These are phyloP conservation scores for Sorex maritimensis DNA, from an alignment of 2,797 vertebrate genomes.

Conservation along the genomic window DNA sequence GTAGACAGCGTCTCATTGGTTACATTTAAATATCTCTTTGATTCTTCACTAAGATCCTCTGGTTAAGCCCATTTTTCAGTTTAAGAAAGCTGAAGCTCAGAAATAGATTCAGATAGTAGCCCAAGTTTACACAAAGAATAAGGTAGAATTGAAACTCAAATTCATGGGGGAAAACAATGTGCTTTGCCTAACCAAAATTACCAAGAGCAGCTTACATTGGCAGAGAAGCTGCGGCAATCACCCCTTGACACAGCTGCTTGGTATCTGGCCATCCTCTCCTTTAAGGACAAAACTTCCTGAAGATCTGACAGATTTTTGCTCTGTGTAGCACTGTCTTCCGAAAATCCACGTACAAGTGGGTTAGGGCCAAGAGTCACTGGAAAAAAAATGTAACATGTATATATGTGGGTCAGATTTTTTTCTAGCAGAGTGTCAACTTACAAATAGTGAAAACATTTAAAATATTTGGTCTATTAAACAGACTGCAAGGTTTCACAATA, in stretches of 20 bases:
- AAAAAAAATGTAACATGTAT: conserved; percentile 72
- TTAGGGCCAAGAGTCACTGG: conserved; percentile 90
- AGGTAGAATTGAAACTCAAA: neutral
- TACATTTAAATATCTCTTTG: conserved; percentile 44
- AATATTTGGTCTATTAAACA: conserved; percentile 7
- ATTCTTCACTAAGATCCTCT: neutral
- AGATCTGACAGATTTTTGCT: conserved; percentile 89
- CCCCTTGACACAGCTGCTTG: conserved; percentile 94
- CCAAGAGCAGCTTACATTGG: conserved; percentile 90
- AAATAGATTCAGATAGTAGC: neutral
- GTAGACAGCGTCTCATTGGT: conserved; percentile 53
- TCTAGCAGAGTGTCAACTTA: conserved; percentile 44
- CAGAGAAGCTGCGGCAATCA: conserved; percentile 89
- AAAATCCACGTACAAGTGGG: conserved; percentile 89
- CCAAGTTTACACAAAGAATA: neutral
- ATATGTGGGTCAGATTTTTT: conserved; percentile 46
- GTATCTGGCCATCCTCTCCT: conserved; percentile 95
- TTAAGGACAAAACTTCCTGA: conserved; percentile 92
- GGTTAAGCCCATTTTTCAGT: conserved; percentile 44
- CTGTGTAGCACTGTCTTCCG: conserved; percentile 89
- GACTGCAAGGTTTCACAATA: neutral
- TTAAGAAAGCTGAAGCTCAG: conserved; percentile 44
- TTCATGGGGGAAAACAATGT: neutral
- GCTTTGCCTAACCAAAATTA: neutral
- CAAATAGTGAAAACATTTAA: conserved; percentile 62